Base-by-base conservation (phyloP, 2,888 invertebrate species). In the Taenaris catops region DNA sequence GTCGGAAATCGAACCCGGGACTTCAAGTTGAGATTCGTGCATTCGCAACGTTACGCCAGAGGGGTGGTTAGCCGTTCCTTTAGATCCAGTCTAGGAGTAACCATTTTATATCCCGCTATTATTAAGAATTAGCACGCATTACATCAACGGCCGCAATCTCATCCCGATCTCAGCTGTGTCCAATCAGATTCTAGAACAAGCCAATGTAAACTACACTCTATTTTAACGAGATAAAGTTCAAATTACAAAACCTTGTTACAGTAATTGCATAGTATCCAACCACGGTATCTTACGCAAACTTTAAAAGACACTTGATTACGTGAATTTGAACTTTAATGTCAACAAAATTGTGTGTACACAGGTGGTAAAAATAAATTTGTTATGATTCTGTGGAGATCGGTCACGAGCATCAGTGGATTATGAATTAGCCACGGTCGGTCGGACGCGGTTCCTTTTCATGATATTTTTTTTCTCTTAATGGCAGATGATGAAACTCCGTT, bases 61-160 rank as follows among this genome's bases (percentile, higher is more conserved):
- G n/a, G n/a, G n/a, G n/a, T n/a, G n/a, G n/a, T n/a, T n/a, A n/a
- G n/a, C n/a, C n/a, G n/a, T n/a, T n/a, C n/a, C n/a, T n/a, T n/a
- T n/a, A n/a, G n/a, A n/a, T n/a, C n/a, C n/a, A n/a, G n/a, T 14
- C 4, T 14, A 14, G 24, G 8, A 10, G 14, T 8, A 34, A 20
- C 12, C 8, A 20, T 27, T 26, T 18, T 5, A 24, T 9, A 31
- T 31, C 21, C 16, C 29, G 43, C 35, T 31, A 41, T 51, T 41
- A 46, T 46, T 46, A 45, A 29, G 49, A 46, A 46, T 51, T 51
- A 51, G 46, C 43, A 48, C 48, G 43, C 47, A 41, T 39, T 44
- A 44, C 40, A 34, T 36, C 37, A 37, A 34, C 36, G 26, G 28
- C 36, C 24, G 32, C 32, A 32, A 32, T 32, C 32, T 31, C 31